These are phyloP conservation scores for Nasua narica DNA, from an alignment of 2,797 vertebrate genomes.

Conservation along the genomic window DNA sequence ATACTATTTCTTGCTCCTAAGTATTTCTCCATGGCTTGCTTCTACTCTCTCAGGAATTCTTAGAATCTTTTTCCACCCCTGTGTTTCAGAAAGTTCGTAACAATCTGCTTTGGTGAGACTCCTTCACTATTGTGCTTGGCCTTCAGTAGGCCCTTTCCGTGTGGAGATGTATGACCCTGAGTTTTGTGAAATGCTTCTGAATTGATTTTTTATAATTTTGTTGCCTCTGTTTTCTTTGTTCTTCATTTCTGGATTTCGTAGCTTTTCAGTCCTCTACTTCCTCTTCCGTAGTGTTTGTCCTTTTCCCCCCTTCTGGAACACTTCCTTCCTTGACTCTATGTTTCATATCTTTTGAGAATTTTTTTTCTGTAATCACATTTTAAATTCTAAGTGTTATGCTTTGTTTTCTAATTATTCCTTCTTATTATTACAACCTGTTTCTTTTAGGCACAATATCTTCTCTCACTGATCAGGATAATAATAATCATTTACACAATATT, in stretches of 20 bases:
- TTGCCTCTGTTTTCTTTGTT: not conserved
- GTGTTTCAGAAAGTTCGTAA: not conserved
- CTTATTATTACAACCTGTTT: not conserved
- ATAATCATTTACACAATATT: not conserved
- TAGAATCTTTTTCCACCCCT: not conserved
- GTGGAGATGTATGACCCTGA: not conserved
- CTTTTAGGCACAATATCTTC: not conserved
- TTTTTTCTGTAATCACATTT: not conserved
- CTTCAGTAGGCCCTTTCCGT: not conserved
- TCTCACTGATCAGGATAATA: not conserved
- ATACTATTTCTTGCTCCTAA: not conserved
- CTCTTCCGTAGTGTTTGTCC: not conserved
- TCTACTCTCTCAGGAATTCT: not conserved
- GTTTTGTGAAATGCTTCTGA: not conserved
- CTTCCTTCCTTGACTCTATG: not conserved
- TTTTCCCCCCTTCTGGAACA: not conserved
- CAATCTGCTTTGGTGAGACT: not conserved
- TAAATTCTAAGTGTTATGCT: not conserved
- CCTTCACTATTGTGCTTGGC: not conserved
- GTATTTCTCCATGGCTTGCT: not conserved
- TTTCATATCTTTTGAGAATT: not conserved
- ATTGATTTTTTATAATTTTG: not conserved
- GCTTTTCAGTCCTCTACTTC: not conserved
- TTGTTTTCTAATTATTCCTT: not conserved
- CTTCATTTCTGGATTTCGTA: not conserved